Evolutionary conservation across 2,797 vertebrate genomes (phyloP).

Genomic region (Melanotaenia trifasciata): DNA sequence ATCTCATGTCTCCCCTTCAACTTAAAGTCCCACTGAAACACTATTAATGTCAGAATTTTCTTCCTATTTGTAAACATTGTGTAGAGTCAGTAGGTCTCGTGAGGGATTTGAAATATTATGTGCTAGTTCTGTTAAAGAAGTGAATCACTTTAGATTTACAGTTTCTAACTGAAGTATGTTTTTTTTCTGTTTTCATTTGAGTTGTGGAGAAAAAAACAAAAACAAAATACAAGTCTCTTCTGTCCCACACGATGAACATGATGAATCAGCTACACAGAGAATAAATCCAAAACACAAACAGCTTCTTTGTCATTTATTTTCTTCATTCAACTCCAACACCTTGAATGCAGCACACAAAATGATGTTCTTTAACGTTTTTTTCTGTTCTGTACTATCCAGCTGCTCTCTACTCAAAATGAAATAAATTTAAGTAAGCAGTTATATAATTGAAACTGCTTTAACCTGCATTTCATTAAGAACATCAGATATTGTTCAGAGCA

Average conservation of each 20-base stretch:
- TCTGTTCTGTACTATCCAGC: conserved; percentile 23
- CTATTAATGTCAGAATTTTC: conserved; percentile 40
- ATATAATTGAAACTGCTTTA: conserved; percentile 37
- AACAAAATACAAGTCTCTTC: not conserved
- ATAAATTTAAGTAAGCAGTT: conserved; percentile 1
- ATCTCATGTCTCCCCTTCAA: conserved; percentile 56
- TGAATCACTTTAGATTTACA: conserved; percentile 11
- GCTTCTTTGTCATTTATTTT: not conserved
- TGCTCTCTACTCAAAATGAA: conserved; percentile 5
- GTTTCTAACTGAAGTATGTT: not conserved
- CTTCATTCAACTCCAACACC: not conserved
- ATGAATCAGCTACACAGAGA: conserved; percentile 8
- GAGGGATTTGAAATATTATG: conserved; percentile 9
- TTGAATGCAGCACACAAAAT: not conserved
- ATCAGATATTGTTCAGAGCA: conserved; percentile 19
- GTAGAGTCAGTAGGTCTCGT: conserved; percentile 1
- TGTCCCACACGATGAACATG: conserved; percentile 7
- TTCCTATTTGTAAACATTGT: conserved; percentile 33
- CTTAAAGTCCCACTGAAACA: conserved; percentile 42
- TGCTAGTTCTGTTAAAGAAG: conserved; percentile 27
- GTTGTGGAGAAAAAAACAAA: not conserved
- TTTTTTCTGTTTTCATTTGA: conserved; percentile 3
- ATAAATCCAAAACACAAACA: conserved; percentile 11
- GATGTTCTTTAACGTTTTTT: not conserved
- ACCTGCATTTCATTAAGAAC: conserved; percentile 24